Base-by-base conservation (phyloP, 2,113 vertebrate species). In the Oryzias javanicus region DNA sequence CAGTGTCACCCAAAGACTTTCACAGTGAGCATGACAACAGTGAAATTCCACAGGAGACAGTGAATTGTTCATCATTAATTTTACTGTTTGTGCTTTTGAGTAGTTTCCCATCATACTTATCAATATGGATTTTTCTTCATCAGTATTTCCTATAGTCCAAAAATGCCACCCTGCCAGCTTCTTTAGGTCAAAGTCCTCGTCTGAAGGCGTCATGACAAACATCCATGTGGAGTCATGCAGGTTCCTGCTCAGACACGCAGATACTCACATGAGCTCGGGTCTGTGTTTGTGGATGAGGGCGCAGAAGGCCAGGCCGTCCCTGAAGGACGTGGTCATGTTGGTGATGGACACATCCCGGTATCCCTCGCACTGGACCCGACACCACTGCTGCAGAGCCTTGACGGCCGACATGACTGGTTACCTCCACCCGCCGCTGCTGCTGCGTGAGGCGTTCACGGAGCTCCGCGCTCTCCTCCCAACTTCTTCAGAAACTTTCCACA, bases 281-380 rank as follows among this genome's bases (percentile, higher is more conserved):
- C 95, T 91, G 91, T 97, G 93, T 47, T 91, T 93, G 87, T 99
- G 97, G 55, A 99, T 94, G 72, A 99, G 94, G 40, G 97, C 96
- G 51, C 97, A 99, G 91, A 99, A 99, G 46, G 96, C 97, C 86
- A 99, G 74, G 13, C 97, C 97, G 79, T 98, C 95, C 68, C 97
- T 90, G 91, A 98, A 99, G 3, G 96, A 98, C 66, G 95, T 96
- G 85, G 96, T 98, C 97, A 99, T 99, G 91, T 99, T 96, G 76
- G 92, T 95, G 86, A 99, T 92, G 82, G 61, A 81, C 63, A 99
- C 97, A 64, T 94, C 94, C 25, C 86, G 89, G 90, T 99, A 99
- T 7, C 95, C 97, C 13, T 94, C 90, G 42, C 94, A 96, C 64
- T 92, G 94, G 74, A 94, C 70, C 69, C 90, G 92, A 82, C 96